Base-by-base conservation (phyloP, 2,888 invertebrate genomes). In the Eustalomyia histrio region DNA sequence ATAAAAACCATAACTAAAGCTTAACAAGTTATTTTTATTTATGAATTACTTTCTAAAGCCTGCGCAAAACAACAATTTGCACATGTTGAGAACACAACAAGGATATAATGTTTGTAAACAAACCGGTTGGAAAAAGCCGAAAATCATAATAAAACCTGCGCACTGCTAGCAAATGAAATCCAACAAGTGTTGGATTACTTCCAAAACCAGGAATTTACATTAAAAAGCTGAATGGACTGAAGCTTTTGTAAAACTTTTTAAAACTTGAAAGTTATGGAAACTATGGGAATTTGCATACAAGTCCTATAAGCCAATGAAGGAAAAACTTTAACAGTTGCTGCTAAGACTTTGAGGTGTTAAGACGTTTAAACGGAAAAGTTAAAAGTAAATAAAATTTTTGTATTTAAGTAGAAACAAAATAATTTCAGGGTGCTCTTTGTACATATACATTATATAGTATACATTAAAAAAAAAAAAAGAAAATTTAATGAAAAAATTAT, bases 181-280 rank as follows among this genome's bases (percentile, higher is more conserved):
- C 88, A 88, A 88, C 89, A 88, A 88, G 88, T 88, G 87, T 86
- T 79, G 83, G 78, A 80, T 83, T 58, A 53, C 55, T 84, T 75
- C 82, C 83, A 80, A 60, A 61, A 80, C 79, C 80, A 79, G 78
- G 79, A 82, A 83, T 82, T 81, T 74, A 63, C 17, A 53, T n/a
- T 1, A 47, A 67, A 83, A 79, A 74, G 75, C 72, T 73, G 65
- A 55, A 53, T 61, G 60, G 24, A 29, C 21, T 35, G 21, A 35
- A 83, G 74, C 83, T 84, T 84, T 79, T 57, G 79, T 61, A 10
- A 0, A 60, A 64, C 17, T 58, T 29, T 16, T 64, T 57, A 58
- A 76, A 78, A 61, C 80, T 83, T 75, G 50, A 55, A 80, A 83
- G 82, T 82, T 84, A 79, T 71, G 78, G 76, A 82, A 81, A 69